phyloP scores from a whole-genome alignment of 2,888 invertebrate species.

The Steinernema hermaphroditum region DNA sequence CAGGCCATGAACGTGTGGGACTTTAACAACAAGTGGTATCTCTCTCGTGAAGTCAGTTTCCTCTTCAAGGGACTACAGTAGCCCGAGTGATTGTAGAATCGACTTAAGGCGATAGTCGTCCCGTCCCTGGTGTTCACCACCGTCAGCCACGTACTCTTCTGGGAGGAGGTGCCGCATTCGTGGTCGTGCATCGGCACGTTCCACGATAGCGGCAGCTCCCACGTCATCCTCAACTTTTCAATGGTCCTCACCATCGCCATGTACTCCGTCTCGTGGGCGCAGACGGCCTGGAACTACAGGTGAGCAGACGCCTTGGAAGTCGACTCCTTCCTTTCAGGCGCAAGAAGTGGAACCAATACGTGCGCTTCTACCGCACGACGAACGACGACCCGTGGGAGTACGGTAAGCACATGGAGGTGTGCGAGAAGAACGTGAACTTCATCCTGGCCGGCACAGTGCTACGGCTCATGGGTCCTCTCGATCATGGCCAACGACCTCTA shows the following conservation, averaged over 20 bases:
- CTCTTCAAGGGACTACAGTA: background rate
- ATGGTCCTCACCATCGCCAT: background rate
- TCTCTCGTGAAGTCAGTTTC: background rate
- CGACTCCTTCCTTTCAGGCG: background rate
- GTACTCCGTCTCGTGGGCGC: background rate
- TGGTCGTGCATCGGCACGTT: slow-evolving; percentile 18
- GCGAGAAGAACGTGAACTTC: slow-evolving; percentile 13
- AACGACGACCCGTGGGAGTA: background rate
- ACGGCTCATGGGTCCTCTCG: background rate
- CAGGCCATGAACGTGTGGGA: background rate
- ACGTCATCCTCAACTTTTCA: background rate
- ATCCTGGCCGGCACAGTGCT: background rate
- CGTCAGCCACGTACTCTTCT: background rate
- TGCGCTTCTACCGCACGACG: background rate
- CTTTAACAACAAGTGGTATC: background rate
- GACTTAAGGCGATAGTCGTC: background rate
- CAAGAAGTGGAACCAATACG: background rate
- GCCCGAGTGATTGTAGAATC: background rate
- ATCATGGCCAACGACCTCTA: slow-evolving; percentile 11
- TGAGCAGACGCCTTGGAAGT: background rate
- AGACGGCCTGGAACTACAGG: background rate
- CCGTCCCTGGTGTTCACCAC: background rate
- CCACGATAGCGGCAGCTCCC: background rate
- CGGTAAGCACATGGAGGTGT: slow-evolving; percentile 20
- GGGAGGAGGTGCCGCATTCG: background rate